Percentiles rank a stretch among this genome's conserved stretches.
Conservation (phyloP, 2,797 vertebrate genomes). For the Heliangelus exortis region DNA sequence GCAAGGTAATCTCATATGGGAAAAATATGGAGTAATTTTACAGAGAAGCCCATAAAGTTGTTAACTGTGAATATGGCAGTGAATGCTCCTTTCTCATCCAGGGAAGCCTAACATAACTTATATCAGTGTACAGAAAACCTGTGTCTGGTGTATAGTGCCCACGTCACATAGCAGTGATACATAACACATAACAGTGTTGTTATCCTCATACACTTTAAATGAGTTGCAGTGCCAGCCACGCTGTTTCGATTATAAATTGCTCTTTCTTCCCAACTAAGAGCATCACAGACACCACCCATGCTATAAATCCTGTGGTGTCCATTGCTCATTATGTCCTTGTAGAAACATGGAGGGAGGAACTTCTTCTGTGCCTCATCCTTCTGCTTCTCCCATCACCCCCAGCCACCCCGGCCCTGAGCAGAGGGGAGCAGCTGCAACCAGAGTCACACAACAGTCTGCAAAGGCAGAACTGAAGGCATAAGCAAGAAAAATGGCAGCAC, state of each 20-base stretch:
- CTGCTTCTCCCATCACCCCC: not conserved
- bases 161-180: too few relatives aligned
- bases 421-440: not conserved
- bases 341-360: not conserved
- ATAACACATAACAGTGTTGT: too few relatives aligned
- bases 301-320: not conserved
- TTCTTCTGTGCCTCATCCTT: not conserved
- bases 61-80: not conserved
- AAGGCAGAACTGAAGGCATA: not conserved
- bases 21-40: not conserved
- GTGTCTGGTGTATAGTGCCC: not conserved
- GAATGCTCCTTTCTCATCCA: not conserved
- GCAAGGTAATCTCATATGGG: not conserved
- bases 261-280: not conserved
- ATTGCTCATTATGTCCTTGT: not conserved
- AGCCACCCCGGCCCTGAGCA: accelerated
- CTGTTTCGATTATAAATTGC: not conserved
- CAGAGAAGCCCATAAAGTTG: not conserved
- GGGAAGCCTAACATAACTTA: not conserved
- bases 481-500: not conserved
- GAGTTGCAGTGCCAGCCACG: not conserved
- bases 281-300: not conserved
- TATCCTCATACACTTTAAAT: not conserved
- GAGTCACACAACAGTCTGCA: not conserved
- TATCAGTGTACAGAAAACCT: not conserved